Evolutionary conservation across 2,797 vertebrate genomes (phyloP).

Genomic region (Alosa sapidissima): DNA sequence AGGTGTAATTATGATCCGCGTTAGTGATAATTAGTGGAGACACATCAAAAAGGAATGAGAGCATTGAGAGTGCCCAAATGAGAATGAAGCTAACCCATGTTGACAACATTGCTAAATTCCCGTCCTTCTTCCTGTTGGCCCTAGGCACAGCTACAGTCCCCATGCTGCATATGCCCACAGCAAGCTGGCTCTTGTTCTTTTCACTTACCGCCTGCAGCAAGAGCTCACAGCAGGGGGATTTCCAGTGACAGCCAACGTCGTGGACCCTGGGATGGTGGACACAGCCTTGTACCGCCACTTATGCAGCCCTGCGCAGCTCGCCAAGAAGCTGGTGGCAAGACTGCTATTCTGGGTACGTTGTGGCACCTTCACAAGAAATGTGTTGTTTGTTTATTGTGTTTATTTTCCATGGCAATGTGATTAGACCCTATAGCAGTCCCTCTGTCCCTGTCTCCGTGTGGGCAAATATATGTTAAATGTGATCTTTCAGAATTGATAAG

Average conservation of each 20-base stretch:
- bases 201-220: slow-evolving; percentile 81
- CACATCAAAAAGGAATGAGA: neutral
- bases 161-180: slow-evolving; percentile 86
- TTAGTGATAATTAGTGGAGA: neutral
- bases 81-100: neutral
- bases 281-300: slow-evolving; percentile 83
- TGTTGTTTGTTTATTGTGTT: neutral
- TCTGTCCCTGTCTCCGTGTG: neutral
- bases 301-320: slow-evolving; percentile 67
- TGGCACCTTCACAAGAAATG: slow-evolving; percentile 15
- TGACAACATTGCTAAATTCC: neutral
- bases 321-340: slow-evolving; percentile 64
- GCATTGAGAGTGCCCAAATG: neutral
- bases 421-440: neutral
- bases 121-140: neutral
- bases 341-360: slow-evolving; percentile 81
- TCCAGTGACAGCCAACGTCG: slow-evolving; percentile 80
- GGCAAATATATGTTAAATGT: neutral
- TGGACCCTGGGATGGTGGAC: slow-evolving; percentile 89
- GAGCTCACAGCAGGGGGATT: slow-evolving; percentile 71
- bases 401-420: neutral
- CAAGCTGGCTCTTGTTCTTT: slow-evolving; percentile 89
- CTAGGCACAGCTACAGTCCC: slow-evolving; percentile 75
- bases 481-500: neutral
- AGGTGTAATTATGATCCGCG: neutral